Evolutionary conservation across 2,797 vertebrate species (phyloP), one percentile per base, ranked within the genome.

Genomic region (Protosalanx chinensis): DNA sequence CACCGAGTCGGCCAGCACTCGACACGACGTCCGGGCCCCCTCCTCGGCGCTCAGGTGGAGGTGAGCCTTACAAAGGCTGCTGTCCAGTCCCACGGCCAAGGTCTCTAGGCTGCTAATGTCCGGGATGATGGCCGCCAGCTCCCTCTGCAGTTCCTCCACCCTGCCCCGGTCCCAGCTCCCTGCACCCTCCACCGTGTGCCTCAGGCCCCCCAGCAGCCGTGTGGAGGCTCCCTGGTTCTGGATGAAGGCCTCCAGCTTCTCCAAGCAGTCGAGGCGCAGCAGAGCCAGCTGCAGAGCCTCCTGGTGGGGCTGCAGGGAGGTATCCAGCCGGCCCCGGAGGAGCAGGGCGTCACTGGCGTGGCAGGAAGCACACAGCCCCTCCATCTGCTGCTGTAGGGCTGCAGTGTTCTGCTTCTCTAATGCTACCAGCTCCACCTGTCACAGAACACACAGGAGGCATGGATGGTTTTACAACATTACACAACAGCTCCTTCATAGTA

Each of bases 11-110:
- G 94, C 93, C 35, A 94, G 74, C 51, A 89, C 89, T 29, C 97
- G 92, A 82, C 96, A 97, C 1, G 96, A 95, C 3, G 91, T 94
- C 32, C 94, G 94, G 6, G 88, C 79, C 37, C 94, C 94, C 5
- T 93, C 86, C 10, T 87, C 82, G 0, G 86, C 85, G 2, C 88
- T 92, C 6, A 98, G 86, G 71, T 95, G 94, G 63, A 95, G 96
- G 0, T 97, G 97, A 59, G 94, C 93, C 89, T 98, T 98, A 81
- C 93, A 91, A 57, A 99, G 93, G 56, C 90, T 73, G 64, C 93
- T 84, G 72, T 99, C 98, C 30, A 98, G 89, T 75, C 83, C 81
- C 23, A 93, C 76, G 0, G 96, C 96, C 8, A 91, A 72, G 0
- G 93, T 88, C 81, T 97, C 95, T 3, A 98, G 78, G 0, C 89